These are phyloP conservation scores for Spilogale gracilis DNA, from an alignment of 2,113 vertebrate species.

Conservation along the genomic window DNA sequence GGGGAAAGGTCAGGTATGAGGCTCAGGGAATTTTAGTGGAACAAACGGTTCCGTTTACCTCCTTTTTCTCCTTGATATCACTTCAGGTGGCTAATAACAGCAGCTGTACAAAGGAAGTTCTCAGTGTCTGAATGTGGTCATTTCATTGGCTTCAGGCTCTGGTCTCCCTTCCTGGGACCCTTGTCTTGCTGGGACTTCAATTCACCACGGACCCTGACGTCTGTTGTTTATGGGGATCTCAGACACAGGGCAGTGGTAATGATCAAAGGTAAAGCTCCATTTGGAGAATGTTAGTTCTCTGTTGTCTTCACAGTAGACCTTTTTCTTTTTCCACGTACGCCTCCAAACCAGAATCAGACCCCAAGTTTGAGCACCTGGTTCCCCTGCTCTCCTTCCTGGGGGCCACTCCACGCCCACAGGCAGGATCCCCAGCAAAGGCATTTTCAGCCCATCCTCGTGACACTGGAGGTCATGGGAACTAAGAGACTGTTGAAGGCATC, in stretches of 20 bases:
- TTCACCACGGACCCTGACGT: accelerated
- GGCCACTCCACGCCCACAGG: neutral
- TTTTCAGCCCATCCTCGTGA: neutral
- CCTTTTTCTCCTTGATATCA: accelerated
- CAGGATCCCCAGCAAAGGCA: neutral
- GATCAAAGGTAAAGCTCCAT: accelerated
- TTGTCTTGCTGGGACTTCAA: neutral
- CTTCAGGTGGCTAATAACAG: neutral
- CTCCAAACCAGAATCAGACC: neutral
- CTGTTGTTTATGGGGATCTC: neutral
- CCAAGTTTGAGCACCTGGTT: neutral
- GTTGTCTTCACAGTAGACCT: accelerated
- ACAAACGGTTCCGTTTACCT: neutral
- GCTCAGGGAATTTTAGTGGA: neutral
- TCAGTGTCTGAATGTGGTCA: neutral
- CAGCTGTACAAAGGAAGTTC: neutral
- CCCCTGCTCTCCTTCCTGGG: neutral
- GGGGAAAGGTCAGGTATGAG: accelerated
- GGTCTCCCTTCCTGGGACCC: neutral
- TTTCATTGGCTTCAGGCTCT: neutral
- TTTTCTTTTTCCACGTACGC: neutral
- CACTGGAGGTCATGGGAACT: neutral
- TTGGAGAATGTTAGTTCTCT: neutral
- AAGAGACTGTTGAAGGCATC: neutral
- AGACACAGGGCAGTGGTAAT: neutral